Conservation (phyloP, 2,888 invertebrate species). For the Caradrina kadenii region DNA sequence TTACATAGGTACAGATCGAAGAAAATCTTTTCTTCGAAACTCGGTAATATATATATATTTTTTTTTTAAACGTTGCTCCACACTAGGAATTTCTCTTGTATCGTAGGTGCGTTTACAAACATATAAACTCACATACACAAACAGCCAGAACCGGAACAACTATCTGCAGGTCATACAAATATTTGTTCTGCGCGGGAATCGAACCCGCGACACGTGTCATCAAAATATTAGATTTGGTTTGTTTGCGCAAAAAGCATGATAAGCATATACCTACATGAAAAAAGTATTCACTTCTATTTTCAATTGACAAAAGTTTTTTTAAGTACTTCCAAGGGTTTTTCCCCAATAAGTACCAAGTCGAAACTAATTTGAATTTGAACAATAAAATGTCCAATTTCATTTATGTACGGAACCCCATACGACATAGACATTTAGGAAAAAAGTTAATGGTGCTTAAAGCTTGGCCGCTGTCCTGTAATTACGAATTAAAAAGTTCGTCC, state of each 20-base stretch:
- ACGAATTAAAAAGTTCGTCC: conserved; percentile 90
- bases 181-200: too few species aligned
- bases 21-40: conserved; percentile 12
- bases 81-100: too few species aligned
- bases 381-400: conserved; percentile 82
- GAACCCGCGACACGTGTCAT: too few species aligned
- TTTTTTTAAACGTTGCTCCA: too few species aligned
- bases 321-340: conserved; percentile 42
- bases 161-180: too few species aligned
- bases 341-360: conserved; percentile 40
- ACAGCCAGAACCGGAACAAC: too few species aligned
- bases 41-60: too few species aligned
- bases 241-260: conserved; percentile 14
- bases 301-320: conserved; percentile 9
- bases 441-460: conserved; percentile 90
- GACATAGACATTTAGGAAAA: conserved; percentile 86
- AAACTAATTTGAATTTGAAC: conserved; percentile 81
- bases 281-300: not conserved
- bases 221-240: conserved; percentile 27
- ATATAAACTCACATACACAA: too few species aligned
- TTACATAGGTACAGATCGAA: conserved; percentile 2
- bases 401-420: conserved; percentile 78
- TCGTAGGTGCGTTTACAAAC: too few species aligned
- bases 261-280: not conserved
- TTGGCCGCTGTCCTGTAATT: conserved; percentile 89